Percentiles rank a stretch among this genome's conserved stretches.
phyloP scores from a whole-genome alignment of 2,797 vertebrate genomes.

The Chaenodraco wilsoni region DNA sequence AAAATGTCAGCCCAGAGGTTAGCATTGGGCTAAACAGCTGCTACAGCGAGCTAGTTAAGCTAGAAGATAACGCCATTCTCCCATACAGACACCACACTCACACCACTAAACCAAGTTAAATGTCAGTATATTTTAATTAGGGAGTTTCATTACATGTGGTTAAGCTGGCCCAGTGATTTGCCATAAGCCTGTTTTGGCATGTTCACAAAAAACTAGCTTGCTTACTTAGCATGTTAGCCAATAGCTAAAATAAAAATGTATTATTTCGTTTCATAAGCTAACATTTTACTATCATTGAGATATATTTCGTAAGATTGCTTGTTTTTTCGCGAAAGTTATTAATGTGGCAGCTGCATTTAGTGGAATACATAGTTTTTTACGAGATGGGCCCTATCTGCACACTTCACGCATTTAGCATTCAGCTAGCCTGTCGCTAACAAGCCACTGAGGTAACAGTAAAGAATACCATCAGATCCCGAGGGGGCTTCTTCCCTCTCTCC shows the following conservation, averaged over 20 bases:
- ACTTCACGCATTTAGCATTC: slow-evolving; percentile 23
- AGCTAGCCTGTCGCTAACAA: slow-evolving; percentile 35
- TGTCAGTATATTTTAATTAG: fast-evolving
- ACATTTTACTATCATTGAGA: too few relatives aligned
- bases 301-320: fast-evolving
- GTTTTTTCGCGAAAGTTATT: fast-evolving
- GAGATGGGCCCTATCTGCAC: neutral
- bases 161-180: fast-evolving
- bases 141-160: fast-evolving
- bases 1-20: neutral
- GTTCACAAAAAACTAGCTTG: neutral
- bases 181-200: neutral
- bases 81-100: neutral
- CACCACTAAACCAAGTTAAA: fast-evolving
- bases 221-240: slow-evolving; percentile 32
- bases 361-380: neutral
- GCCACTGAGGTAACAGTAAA: neutral
- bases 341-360: neutral
- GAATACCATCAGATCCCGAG: slow-evolving; percentile 85
- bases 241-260: neutral
- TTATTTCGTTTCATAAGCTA: fast-evolving
- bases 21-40: neutral
- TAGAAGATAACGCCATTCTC: fast-evolving
- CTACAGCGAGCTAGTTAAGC: neutral
- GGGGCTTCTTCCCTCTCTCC: slow-evolving; percentile 82